A percentile compares a stretch with the other conserved stretches of the same genome.
Evolutionary conservation across 2,797 vertebrate genomes (phyloP).

Genomic region (Microcaecilia unicolor): DNA sequence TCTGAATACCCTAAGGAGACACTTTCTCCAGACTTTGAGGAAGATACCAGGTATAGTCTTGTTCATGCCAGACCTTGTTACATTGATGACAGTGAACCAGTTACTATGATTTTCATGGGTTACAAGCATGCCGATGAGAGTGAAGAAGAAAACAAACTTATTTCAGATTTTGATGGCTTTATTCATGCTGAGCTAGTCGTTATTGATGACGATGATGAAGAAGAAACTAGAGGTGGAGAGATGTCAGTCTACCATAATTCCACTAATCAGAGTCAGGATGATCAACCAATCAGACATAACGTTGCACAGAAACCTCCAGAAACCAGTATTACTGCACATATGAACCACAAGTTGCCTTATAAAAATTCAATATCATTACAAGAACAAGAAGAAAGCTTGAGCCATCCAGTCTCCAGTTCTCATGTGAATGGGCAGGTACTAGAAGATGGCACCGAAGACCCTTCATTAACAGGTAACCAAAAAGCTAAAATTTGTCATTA

Average conservation of each 20-base stretch:
- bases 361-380: conserved; percentile 53
- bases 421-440: conserved; percentile 22
- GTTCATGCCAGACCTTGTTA: conserved; percentile 52
- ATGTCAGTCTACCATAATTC: conserved; percentile 66
- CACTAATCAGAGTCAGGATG: conserved; percentile 68
- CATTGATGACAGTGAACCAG: conserved; percentile 50
- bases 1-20: conserved; percentile 3
- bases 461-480: conserved; percentile 54
- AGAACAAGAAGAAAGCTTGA: conserved; percentile 62
- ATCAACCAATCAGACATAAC: conserved; percentile 49
- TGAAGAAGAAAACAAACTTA: conserved; percentile 34
- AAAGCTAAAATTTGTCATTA: conserved; percentile 52
- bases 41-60: conserved; percentile 44
- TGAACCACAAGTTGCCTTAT: conserved; percentile 33
- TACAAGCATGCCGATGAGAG: conserved; percentile 71
- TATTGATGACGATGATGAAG: conserved; percentile 55
- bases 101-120: conserved; percentile 96
- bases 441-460: conserved; percentile 46
- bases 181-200: conserved; percentile 81
- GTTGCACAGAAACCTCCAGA: conserved; percentile 27
- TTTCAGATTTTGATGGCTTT: conserved; percentile 60
- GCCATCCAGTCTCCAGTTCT: conserved; percentile 27
- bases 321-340: conserved; percentile 8
- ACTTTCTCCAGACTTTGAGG: conserved; percentile 27
- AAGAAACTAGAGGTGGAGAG: conserved; percentile 30